Conservation (phyloP, 92 coral and sea anemone species). For the Pocillopora meandrina region DNA sequence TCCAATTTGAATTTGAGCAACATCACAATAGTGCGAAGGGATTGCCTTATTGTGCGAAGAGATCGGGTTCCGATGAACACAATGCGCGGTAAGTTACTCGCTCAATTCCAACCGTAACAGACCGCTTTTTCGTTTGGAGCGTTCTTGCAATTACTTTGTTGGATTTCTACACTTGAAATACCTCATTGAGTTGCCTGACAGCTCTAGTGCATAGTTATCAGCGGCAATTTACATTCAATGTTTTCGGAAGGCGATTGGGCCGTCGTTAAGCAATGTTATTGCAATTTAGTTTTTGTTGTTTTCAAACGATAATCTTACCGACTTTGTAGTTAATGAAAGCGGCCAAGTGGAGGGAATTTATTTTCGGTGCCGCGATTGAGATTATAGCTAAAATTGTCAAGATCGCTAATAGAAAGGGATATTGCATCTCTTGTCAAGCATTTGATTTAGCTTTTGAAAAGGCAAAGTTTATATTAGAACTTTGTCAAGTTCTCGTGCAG, state of each 20-base stretch:
- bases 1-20: conserved; percentile 76
- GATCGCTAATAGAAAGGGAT: conserved; percentile 45
- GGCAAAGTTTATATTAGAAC: conserved; percentile 54
- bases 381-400: conserved; percentile 41
- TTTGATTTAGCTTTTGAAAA: conserved; percentile 51
- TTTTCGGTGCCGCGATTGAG: conserved; percentile 39
- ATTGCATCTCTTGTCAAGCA: conserved; percentile 43
- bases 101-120: conserved; percentile 28
- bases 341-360: conserved; percentile 31
- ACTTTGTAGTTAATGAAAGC: conserved; percentile 51
- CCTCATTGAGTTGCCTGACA: conserved; percentile 53
- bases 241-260: conserved; percentile 46
- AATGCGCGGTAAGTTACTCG: conserved; percentile 74
- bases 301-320: conserved; percentile 48
- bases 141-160: conserved; percentile 30
- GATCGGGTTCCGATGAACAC: conserved; percentile 73
- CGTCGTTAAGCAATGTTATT: conserved; percentile 63
- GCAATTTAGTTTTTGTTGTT: conserved; percentile 59
- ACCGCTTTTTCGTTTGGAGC: conserved; percentile 44
- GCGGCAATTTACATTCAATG: conserved; percentile 56
- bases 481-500: conserved; percentile 57
- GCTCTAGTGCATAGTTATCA: conserved; percentile 47
- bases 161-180: conserved; percentile 52
- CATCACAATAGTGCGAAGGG: conserved; percentile 63
- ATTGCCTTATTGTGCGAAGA: conserved; percentile 47